A percentile compares a stretch with the other conserved stretches of the same genome.
These are phyloP conservation scores for Eugnorisma glareosa DNA, from an alignment of 2,888 invertebrate genomes.

Conservation along the genomic window DNA sequence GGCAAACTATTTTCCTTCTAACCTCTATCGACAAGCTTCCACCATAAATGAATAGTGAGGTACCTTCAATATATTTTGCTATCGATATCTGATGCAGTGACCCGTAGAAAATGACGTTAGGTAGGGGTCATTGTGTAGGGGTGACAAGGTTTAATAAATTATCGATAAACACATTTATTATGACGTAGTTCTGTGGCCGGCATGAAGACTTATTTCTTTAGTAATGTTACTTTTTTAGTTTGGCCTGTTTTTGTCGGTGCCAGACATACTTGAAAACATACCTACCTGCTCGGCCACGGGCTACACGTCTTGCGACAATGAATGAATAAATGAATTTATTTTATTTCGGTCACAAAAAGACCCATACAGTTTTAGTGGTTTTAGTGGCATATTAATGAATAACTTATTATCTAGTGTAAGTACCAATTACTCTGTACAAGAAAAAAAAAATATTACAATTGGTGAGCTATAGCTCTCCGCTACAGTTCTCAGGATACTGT, in stretches of 20 bases:
- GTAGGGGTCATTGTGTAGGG: constrained; percentile 23
- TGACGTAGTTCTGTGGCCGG: neutral
- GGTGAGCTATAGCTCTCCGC: no score
- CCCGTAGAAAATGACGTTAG: constrained; percentile 38
- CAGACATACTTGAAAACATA: neutral
- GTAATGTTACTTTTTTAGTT: constrained; percentile 24
- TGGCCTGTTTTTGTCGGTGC: neutral
- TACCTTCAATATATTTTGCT: constrained; percentile 17
- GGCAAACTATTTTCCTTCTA: constrained; percentile 10
- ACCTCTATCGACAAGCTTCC: constrained; percentile 18
- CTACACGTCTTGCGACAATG: neutral
- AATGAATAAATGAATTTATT: no score
- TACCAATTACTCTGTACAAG: no score
- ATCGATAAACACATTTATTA: constrained; percentile 40
- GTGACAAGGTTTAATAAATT: constrained; percentile 39
- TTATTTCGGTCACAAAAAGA: no score
- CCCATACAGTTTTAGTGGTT: no score
- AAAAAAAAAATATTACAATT: no score
- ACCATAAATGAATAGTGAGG: constrained; percentile 51
- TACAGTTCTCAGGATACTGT: no score
- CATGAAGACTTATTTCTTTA: neutral
- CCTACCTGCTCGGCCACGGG: neutral
- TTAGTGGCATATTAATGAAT: no score
- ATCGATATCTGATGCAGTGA: constrained; percentile 50
- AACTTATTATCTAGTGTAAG: no score